These are phyloP conservation scores for Cuniculus paca DNA, from an alignment of 2,797 vertebrate species.

Conservation along the genomic window DNA sequence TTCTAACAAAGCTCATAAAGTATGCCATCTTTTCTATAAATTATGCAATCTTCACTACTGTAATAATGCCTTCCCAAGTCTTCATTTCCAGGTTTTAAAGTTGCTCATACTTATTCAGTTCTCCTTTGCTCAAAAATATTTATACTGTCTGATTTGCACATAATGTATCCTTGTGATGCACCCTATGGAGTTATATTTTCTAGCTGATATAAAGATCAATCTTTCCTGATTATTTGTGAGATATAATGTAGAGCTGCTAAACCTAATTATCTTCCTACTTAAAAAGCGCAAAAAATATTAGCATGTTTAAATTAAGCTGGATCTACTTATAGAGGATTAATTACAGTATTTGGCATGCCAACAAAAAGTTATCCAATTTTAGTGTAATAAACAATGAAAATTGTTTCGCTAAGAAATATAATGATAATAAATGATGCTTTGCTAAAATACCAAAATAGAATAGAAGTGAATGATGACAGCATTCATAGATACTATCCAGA, in stretches of 20 bases:
- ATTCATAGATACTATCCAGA: conserved; percentile 12
- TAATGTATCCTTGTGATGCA: not conserved
- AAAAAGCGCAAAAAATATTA: conserved; percentile 68
- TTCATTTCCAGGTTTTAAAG: not conserved
- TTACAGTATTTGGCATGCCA: conserved; percentile 67
- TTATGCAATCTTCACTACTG: not conserved
- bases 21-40: not conserved
- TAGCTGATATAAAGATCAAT: not conserved
- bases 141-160: not conserved
- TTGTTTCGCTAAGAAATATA: conserved; percentile 54
- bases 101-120: conserved; percentile 1
- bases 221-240: conserved; percentile 56
- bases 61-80: not conserved
- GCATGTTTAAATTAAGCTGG: conserved; percentile 74
- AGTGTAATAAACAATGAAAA: conserved; percentile 72
- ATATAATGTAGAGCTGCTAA: conserved; percentile 43
- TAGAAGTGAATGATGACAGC: conserved; percentile 15
- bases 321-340: conserved; percentile 61
- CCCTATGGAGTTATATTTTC: not conserved
- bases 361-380: conserved; percentile 66
- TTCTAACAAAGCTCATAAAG: not conserved
- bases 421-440: conserved; percentile 49
- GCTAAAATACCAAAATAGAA: conserved; percentile 20
- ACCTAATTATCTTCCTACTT: conserved; percentile 67
- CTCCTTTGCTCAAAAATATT: not conserved